Evolutionary conservation across 53 echinoderm and acorn worm species (phyloP), one percentile per base, ranked within the genome.

Genomic region (Hippasteria phrygiana): DNA sequence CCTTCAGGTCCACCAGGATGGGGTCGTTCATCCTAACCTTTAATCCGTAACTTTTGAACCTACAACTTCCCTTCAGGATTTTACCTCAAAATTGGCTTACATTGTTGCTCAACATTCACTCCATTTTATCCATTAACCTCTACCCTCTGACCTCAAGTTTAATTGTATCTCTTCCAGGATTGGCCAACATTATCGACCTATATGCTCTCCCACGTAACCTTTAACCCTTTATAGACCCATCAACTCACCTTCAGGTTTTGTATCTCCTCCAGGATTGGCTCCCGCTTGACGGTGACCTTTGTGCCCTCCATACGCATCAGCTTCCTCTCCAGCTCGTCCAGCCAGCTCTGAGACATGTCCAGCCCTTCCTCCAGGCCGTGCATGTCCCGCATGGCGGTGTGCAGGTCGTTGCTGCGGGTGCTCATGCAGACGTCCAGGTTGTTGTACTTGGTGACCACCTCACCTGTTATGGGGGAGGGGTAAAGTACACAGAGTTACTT

Each of bases 241-340:
- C 16, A 20, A 35, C 89, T 77, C 39, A 98, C 98, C 97, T 99
- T 99, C 24, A 99, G 90, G 42, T 99, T 94, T 88, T 96, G 96
- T 9, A 99, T 93, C 87, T 96, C 94, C 43, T 99, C 99, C 51
- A 99, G 40, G 90, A 99, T 93, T 0, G 95, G 95, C 55, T 99
- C 99, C 55, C 93, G 89, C 65, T 87, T 88, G 75, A 99, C 96
- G 33, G 94, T 96, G 90, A 99, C 96, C 92, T 99, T 95, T 62
- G 94, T 90, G 11, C 94, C 96, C 20, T 94, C 93, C 63, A 99
- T 88, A 41, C 90, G 92, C 38, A 92, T 92, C 39, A 99, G 88
- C 85, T 94, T 89, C 50, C 94, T 55, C 77, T 95, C 95, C 45
- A 96, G 88, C 51, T 99, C 96, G 51, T 99, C 99, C 88, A 99